A percentile compares a stretch with the other conserved stretches of the same genome.
Conservation (phyloP, 1,140 invertebrate species). For the Scaptomyza graminum region DNA sequence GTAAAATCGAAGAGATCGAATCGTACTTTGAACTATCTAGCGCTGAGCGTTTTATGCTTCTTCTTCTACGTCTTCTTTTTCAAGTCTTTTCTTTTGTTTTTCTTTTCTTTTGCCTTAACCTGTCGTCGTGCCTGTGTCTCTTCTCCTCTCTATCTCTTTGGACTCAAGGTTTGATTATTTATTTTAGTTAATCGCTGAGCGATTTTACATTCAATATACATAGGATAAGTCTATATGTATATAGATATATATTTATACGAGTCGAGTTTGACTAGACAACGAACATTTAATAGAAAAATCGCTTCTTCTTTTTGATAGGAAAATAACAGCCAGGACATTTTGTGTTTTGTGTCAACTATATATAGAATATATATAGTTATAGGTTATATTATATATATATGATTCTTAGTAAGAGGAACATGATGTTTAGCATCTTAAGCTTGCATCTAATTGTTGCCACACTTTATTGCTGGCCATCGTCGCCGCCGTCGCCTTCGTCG, state of each 20-base stretch:
- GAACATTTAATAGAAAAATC: neutral
- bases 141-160: neutral
- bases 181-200: no score
- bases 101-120: neutral
- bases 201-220: no score
- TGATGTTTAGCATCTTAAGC: conserved; percentile 26
- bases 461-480: conserved; percentile 8
- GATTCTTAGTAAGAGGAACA: conserved; percentile 36
- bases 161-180: no score
- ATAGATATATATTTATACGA: neutral
- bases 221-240: no score
- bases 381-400: conserved; percentile 13
- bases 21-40: conserved; percentile 32
- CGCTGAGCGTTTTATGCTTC: conserved; percentile 35
- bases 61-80: neutral
- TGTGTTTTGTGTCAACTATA: conserved; percentile 4
- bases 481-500: neutral
- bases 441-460: conserved; percentile 4
- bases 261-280: conserved; percentile 2
- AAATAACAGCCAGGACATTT: conserved; percentile 31
- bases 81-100: conserved; percentile 34
- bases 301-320: neutral
- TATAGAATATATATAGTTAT: neutral
- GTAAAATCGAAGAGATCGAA: conserved; percentile 12
- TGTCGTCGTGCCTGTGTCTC: conserved; percentile 5